Conservation (phyloP, 35 echinoderm and acorn worm species). For the Anneissia japonica region DNA sequence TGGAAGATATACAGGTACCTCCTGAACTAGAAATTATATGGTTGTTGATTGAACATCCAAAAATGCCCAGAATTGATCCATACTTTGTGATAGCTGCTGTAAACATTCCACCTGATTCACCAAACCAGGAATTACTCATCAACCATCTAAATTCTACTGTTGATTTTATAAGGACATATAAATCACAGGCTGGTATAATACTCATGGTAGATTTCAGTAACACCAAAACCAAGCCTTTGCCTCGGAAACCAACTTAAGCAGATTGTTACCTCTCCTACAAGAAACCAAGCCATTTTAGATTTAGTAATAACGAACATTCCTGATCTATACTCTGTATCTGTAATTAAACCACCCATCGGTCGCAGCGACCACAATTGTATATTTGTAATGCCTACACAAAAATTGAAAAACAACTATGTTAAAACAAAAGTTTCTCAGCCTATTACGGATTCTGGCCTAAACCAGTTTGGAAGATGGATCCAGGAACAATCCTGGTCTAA, state of each 20-base stretch:
- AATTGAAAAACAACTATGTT: too few species aligned
- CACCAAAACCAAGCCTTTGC: not conserved
- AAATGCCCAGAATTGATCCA: not conserved
- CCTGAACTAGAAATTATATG: not conserved
- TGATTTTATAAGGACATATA: not conserved
- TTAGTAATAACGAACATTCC: not conserved
- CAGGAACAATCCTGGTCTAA: too few species aligned
- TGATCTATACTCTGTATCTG: not conserved
- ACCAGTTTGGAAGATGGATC: too few species aligned
- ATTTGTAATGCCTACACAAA: not conserved
- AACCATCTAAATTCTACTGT: not conserved
- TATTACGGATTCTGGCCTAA: too few species aligned
- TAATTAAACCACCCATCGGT: not conserved
- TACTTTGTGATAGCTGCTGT: too few species aligned
- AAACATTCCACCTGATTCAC: too few species aligned
- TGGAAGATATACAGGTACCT: not conserved
- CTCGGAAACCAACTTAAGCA: not conserved
- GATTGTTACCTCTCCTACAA: not conserved
- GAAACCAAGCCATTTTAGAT: not conserved
- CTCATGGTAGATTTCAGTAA: not conserved
- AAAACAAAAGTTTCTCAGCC: too few species aligned
- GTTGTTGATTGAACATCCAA: not conserved
- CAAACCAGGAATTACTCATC: too few species aligned
- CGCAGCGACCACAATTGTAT: not conserved
- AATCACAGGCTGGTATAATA: conserved; percentile 13